Percentiles rank a stretch among this genome's conserved stretches.
Conservation (phyloP, 1,140 invertebrate species). For the Frieseomelitta varia region DNA sequence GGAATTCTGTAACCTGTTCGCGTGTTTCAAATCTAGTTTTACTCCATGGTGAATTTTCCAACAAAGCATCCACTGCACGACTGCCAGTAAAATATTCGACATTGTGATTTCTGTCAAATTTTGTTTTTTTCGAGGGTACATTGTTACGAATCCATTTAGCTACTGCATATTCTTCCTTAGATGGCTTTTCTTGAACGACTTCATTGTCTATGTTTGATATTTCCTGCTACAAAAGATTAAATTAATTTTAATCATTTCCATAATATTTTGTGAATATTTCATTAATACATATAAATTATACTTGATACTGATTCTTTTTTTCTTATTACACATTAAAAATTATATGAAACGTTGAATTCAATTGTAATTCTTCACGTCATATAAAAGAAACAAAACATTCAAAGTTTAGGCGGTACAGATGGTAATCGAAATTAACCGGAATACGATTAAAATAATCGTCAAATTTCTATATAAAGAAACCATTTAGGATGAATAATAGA, state of each 20-base stretch:
- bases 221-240: slow-evolving; percentile 81
- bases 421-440: neutral
- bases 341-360: neutral
- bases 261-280: neutral
- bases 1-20: slow-evolving; percentile 90
- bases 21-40: slow-evolving; percentile 92
- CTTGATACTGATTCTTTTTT: no score
- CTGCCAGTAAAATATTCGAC: slow-evolving; percentile 98
- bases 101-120: slow-evolving; percentile 94
- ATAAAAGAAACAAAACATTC: neutral
- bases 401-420: neutral
- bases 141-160: slow-evolving; percentile 97
- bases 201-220: slow-evolving; percentile 81
- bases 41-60: slow-evolving; percentile 95
- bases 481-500: no score
- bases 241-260: neutral
- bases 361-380: neutral
- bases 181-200: slow-evolving; percentile 87
- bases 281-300: neutral
- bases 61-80: slow-evolving; percentile 94
- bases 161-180: slow-evolving; percentile 95
- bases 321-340: neutral
- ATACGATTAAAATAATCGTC: neutral
- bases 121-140: slow-evolving; percentile 96
- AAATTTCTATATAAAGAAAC: neutral